Percentiles rank a stretch among this genome's conserved stretches.
These are phyloP conservation scores for Parasteatoda tepidariorum DNA, from an alignment of 1,140 invertebrate genomes.

Conservation along the genomic window DNA sequence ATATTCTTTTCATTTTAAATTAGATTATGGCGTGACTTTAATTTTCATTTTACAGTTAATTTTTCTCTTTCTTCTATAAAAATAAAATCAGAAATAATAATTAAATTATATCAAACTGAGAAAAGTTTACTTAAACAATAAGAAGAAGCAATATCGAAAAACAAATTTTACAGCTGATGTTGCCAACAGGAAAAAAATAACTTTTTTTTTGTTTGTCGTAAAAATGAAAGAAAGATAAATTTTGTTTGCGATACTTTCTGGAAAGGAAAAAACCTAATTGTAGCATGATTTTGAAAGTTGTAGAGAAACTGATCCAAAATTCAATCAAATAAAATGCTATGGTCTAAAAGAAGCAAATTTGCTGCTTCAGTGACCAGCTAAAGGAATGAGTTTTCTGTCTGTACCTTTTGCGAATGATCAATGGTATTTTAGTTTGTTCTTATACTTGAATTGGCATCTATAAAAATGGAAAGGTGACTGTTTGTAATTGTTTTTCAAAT, in stretches of 20 bases:
- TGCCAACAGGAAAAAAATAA: too few species aligned
- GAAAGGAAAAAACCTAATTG: neutral
- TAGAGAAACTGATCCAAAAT: neutral
- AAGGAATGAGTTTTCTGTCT: neutral
- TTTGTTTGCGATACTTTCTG: neutral
- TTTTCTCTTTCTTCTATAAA: too few species aligned
- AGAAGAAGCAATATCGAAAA: too few species aligned
- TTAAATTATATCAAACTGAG: too few species aligned
- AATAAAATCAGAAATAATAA: too few species aligned
- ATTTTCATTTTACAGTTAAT: too few species aligned
- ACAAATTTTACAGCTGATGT: too few species aligned
- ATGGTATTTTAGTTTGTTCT: neutral
- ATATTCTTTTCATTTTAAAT: too few species aligned
- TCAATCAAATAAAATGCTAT: slow-evolving; percentile 8
- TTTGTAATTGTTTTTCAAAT: neutral
- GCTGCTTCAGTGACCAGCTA: neutral
- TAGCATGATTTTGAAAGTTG: neutral
- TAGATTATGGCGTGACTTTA: too few species aligned
- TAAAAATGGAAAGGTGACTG: neutral
- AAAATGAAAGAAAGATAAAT: neutral
- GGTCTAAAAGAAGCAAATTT: neutral
- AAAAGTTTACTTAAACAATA: too few species aligned
- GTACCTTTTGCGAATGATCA: neutral
- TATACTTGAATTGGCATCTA: neutral
- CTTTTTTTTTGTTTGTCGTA: neutral